Conservation (phyloP, 1,140 invertebrate genomes). For the Notospermus geniculatus region DNA sequence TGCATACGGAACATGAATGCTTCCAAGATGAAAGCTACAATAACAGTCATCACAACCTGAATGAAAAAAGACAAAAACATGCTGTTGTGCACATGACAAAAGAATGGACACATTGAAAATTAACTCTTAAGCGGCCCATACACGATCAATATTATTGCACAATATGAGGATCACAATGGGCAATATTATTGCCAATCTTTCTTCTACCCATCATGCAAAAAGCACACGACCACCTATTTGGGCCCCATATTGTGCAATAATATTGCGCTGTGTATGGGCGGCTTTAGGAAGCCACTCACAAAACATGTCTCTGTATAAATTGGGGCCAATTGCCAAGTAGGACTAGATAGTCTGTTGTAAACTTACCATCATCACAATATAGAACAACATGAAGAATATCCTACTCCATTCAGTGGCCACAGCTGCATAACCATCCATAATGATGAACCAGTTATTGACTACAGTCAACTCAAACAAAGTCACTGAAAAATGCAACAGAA, state of each 20-base stretch:
- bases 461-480: constrained; percentile 88
- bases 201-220: too few species aligned
- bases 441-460: constrained; percentile 83
- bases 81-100: not conserved
- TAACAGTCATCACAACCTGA: constrained; percentile 78
- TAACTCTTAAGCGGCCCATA: too few species aligned
- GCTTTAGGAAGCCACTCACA: too few species aligned
- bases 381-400: constrained; percentile 87
- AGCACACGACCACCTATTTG: too few species aligned
- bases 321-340: too few species aligned
- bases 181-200: too few species aligned
- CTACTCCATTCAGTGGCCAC: constrained; percentile 62
- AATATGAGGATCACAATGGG: too few species aligned
- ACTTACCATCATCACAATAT: constrained; percentile 79
- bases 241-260: too few species aligned
- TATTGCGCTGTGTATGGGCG: too few species aligned
- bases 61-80: constrained; percentile 10
- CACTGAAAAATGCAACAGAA: constrained; percentile 58
- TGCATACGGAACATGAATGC: constrained; percentile 87
- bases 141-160: too few species aligned
- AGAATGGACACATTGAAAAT: not conserved
- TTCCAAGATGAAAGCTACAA: constrained; percentile 86
- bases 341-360: not conserved
- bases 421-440: constrained; percentile 76
- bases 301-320: too few species aligned